Conservation (phyloP, 2,888 invertebrate species). For the Eumerus sabulonum region DNA sequence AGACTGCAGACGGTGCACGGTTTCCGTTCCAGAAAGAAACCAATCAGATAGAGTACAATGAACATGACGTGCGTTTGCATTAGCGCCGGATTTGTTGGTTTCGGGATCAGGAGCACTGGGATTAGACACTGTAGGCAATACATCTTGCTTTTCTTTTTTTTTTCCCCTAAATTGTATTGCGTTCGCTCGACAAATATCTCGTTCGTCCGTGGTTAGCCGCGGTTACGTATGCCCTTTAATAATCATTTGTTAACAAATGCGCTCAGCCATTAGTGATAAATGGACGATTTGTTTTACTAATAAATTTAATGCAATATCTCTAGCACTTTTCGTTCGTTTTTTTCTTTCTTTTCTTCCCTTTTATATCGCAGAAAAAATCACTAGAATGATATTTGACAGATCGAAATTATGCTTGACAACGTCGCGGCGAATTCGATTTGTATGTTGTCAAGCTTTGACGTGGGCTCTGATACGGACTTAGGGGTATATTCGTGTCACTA, state of each 20-base stretch:
- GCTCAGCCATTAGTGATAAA: constrained; percentile 33
- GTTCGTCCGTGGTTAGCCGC: constrained; percentile 21
- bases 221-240: constrained; percentile 8
- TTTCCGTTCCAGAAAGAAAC: constrained; percentile 97
- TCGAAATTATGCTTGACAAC: constrained; percentile 11
- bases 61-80: constrained; percentile 98
- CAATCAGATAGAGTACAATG: constrained; percentile 96
- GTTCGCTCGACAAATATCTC: constrained; percentile 17
- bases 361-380: constrained; percentile 4
- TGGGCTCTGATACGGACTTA: too few species aligned
- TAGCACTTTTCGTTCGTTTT: constrained; percentile 9
- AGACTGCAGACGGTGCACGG: constrained; percentile 98
- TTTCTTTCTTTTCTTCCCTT: constrained; percentile 21
- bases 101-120: constrained; percentile 97
- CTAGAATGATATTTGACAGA: background rate
- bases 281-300: background rate
- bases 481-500: too few species aligned
- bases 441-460: background rate
- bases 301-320: constrained; percentile 11
- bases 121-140: constrained; percentile 99
- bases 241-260: constrained; percentile 47
- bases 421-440: background rate
- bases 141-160: constrained; percentile 80
- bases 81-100: constrained; percentile 97
- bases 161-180: background rate